Evolutionary conservation across 2,113 vertebrate genomes (phyloP), one percentile per base, ranked within the genome.

Genomic region (Stigmatopora nigra): DNA sequence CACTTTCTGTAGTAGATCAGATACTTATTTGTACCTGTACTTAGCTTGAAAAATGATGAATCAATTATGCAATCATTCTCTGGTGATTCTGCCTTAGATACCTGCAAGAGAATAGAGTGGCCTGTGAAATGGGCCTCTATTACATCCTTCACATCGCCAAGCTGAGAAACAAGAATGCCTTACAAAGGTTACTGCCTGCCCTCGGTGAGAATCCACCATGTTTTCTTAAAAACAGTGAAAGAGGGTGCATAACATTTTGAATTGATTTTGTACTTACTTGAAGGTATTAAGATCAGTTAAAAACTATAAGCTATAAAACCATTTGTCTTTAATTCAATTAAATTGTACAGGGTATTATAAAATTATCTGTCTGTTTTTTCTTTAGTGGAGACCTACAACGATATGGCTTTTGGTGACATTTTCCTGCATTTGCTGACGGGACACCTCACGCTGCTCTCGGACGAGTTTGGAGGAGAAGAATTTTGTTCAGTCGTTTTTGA

Each of bases 351-450:
- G 38, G 1, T 41, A 41, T 41, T 41, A 41, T 20, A 10, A 53
- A 53, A 11, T 14, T 25, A 22, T 53, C 19, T 66, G 2, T 79
- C 48, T 15, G 63, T 13, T 63, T 46, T 9, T 51, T 53, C n/a
- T 58, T 77, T 0, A 68, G 97, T 92, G 73, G 96, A 97, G 78
- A 96, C 94, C 0, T 94, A 95, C 66, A 94, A 93, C 0, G 96
- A 98, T 80, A 90, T 95, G 87, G 94, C 93, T 20, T 97, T 97
- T 41, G 86, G 94, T 1, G 97, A 99, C 74, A 94, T 98, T 77
- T 99, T 99, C 84, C 92, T 98, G n/a, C 97, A 98, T 76, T 87
- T 99, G 68, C 91, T 98, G 59, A 96, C 91, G 0, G 94, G 94
- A 38, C 95, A 93, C 79, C 91, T 98, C 70, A 96, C 94, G 0